phyloP scores from a whole-genome alignment of 2,888 invertebrate species.

The Epirrita christyi region DNA sequence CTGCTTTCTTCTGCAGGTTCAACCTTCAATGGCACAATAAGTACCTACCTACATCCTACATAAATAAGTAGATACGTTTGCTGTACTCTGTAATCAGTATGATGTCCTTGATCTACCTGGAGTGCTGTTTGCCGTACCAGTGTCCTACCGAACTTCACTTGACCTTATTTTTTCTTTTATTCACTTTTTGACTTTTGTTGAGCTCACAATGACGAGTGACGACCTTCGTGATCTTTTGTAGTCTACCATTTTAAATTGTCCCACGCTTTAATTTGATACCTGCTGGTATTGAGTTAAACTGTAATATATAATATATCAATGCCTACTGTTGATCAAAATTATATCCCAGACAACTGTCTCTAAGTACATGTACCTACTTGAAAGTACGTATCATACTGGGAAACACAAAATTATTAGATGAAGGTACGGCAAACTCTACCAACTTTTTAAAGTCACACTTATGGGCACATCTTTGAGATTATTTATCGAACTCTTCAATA shows the following conservation, averaged over 20 bases:
- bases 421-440: too few species aligned
- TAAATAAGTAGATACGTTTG: constrained; percentile 2
- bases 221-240: background rate
- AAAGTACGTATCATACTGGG: too few species aligned
- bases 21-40: constrained; percentile 6
- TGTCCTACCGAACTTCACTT: constrained; percentile 20
- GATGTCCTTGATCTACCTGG: constrained; percentile 17
- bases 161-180: constrained; percentile 23
- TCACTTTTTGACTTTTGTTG: constrained; percentile 19
- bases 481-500: too few species aligned
- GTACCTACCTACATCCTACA: background rate
- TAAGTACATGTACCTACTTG: too few species aligned
- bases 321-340: background rate
- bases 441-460: too few species aligned
- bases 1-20: constrained; percentile 4
- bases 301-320: too few species aligned
- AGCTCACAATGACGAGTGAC: constrained; percentile 14
- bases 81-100: constrained; percentile 2
- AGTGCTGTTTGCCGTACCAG: background rate
- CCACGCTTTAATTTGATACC: background rate
- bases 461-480: too few species aligned
- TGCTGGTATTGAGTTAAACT: too few species aligned
- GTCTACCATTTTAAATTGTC: background rate
- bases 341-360: background rate
- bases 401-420: too few species aligned